Conservation (phyloP, 2,797 vertebrate species). For the Eupleurogrammus muticus region DNA sequence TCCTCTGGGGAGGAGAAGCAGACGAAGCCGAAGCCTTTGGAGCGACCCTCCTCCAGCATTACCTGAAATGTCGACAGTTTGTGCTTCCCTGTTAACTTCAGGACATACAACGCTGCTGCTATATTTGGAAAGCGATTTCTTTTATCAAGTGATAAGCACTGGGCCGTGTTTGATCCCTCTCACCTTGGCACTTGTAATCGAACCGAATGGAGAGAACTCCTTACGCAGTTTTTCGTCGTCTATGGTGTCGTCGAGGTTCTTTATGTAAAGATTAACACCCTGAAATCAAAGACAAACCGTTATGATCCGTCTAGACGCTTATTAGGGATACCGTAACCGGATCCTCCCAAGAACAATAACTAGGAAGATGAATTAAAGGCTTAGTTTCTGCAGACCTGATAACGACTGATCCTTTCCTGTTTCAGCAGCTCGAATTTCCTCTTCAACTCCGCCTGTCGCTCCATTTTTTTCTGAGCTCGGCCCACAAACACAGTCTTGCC, state of each 20-base stretch:
- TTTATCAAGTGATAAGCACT: neutral
- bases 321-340: neutral
- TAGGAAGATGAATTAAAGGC: neutral
- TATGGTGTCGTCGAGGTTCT: constrained; percentile 98
- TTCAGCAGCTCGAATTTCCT: constrained; percentile 96
- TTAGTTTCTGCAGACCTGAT: constrained; percentile 86
- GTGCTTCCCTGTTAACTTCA: neutral
- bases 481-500: constrained; percentile 97
- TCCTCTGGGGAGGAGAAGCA: constrained; percentile 99
- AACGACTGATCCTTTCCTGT: constrained; percentile 97
- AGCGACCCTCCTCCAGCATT: constrained; percentile 98
- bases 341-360: accelerated
- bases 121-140: neutral
- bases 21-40: constrained; percentile 99
- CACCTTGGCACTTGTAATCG: constrained; percentile 98
- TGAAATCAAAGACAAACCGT: constrained; percentile 66
- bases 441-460: constrained; percentile 96
- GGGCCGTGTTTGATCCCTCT: constrained; percentile 24
- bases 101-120: neutral
- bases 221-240: constrained; percentile 98
- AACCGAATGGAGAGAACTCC: constrained; percentile 98
- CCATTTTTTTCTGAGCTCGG: constrained; percentile 97
- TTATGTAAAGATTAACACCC: constrained; percentile 99
- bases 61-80: constrained; percentile 81
- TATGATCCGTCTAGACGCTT: neutral